Conservation (phyloP, 2,113 vertebrate species). For the Hyperopisus bebe region DNA sequence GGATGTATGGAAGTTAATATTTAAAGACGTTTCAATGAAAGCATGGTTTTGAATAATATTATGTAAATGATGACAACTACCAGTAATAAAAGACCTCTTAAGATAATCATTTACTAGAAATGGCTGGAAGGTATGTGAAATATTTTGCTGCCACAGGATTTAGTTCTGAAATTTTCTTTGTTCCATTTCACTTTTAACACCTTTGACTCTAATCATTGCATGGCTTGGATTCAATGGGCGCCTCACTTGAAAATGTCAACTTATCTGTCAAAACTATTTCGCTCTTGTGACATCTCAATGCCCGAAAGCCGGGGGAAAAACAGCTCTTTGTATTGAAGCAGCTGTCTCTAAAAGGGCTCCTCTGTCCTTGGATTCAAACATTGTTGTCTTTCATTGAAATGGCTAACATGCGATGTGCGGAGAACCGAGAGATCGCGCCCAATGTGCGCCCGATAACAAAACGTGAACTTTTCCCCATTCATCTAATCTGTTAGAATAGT, state of each 20-base stretch:
- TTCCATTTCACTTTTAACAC: neutral
- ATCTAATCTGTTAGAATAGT: neutral
- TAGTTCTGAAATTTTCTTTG: neutral
- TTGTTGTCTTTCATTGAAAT: neutral
- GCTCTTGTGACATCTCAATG: conserved; percentile 16
- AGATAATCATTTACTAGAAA: neutral
- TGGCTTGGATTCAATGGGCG: neutral
- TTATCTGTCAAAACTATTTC: conserved; percentile 13
- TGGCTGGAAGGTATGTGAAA: neutral
- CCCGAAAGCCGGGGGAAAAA: neutral
- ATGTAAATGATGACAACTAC: neutral
- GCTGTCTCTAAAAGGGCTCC: neutral
- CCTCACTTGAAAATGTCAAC: conserved; percentile 18
- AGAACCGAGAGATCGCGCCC: neutral
- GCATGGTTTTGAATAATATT: neutral
- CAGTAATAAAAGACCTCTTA: neutral
- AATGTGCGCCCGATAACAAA: neutral
- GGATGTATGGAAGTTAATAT: neutral
- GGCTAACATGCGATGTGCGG: neutral
- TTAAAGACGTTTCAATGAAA: neutral
- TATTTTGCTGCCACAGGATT: neutral
- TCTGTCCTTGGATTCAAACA: neutral
- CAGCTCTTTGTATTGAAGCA: neutral
- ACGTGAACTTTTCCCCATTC: neutral
- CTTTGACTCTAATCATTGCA: conserved; percentile 10